phyloP scores from a whole-genome alignment of 2,797 vertebrate genomes.

The Schizopygopsis malacanthus region DNA sequence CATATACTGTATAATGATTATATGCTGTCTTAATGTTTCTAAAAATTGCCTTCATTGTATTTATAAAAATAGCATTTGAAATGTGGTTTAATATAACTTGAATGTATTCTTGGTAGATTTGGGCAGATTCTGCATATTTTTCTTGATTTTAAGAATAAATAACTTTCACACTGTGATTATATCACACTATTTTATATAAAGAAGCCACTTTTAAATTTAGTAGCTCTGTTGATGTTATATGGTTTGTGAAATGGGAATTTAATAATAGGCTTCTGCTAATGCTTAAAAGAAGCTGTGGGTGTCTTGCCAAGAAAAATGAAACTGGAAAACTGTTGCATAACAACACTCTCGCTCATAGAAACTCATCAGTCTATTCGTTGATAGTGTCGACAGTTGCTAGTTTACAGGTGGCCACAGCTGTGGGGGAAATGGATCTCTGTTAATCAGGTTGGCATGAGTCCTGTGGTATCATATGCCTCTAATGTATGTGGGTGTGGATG shows the following conservation, averaged over 20 bases:
- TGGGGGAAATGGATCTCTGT: constrained; percentile 45
- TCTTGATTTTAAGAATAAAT: constrained; percentile 8
- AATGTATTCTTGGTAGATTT: not conserved
- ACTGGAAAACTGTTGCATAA: constrained; percentile 38
- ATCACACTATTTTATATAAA: not conserved
- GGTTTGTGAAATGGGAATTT: constrained; percentile 35
- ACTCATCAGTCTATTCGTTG: constrained; percentile 28
- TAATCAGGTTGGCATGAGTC: constrained; percentile 49
- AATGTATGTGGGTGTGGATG: constrained; percentile 52
- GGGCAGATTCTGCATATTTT: not conserved
- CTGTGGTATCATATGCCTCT: constrained; percentile 39
- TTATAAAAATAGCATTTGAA: not conserved
- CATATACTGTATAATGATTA: no score
- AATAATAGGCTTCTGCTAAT: constrained; percentile 28
- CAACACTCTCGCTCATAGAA: not conserved
- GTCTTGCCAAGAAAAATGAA: constrained; percentile 32
- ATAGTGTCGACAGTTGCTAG: constrained; percentile 46
- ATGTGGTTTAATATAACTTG: not conserved
- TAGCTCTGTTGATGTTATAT: constrained; percentile 11
- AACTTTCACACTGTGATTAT: not conserved
- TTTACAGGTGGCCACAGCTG: constrained; percentile 56
- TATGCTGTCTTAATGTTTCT: not conserved
- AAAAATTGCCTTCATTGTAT: not conserved
- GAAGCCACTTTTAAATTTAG: not conserved
- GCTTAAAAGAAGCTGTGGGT: constrained; percentile 29